A percentile compares a stretch with the other conserved stretches of the same genome.
These are phyloP conservation scores for Taurulus bubalis DNA, from an alignment of 2,113 vertebrate species.

Conservation along the genomic window DNA sequence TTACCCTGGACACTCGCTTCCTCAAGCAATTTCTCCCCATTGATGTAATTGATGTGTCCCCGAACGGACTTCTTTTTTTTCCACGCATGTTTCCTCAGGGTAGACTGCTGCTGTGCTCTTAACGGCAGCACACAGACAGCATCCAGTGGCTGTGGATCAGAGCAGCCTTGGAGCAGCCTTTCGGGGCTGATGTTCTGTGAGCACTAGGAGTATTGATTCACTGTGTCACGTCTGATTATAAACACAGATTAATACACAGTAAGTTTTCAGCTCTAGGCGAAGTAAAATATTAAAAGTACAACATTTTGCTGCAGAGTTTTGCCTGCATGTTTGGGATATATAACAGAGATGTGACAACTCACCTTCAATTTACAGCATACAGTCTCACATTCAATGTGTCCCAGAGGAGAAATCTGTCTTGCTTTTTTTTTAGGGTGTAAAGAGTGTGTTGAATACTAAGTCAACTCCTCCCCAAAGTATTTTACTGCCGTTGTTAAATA, in stretches of 20 bases:
- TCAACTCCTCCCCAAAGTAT: slow-evolving; percentile 13
- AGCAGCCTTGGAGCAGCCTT: slow-evolving; percentile 68
- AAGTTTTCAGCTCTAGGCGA: slow-evolving; percentile 56
- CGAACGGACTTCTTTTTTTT: slow-evolving; percentile 30
- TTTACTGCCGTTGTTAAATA: slow-evolving; percentile 22
- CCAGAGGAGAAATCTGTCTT: slow-evolving; percentile 33
- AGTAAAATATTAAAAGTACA: slow-evolving; percentile 43
- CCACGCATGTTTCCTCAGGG: slow-evolving; percentile 45
- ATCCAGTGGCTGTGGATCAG: slow-evolving; percentile 71
- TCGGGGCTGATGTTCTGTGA: slow-evolving; percentile 67
- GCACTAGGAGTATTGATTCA: slow-evolving; percentile 72
- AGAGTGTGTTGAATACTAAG: slow-evolving; percentile 41
- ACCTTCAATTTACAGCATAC: slow-evolving; percentile 47
- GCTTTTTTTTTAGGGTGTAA: slow-evolving; percentile 23
- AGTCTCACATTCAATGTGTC: slow-evolving; percentile 39
- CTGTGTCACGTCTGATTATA: slow-evolving; percentile 69
- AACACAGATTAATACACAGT: slow-evolving; percentile 77
- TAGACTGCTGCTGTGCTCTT: slow-evolving; percentile 42
- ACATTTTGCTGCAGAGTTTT: slow-evolving; percentile 38
- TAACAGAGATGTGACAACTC: slow-evolving; percentile 59
- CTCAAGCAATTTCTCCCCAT: slow-evolving; percentile 48
- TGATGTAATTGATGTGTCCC: slow-evolving; percentile 67
- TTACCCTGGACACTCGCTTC: slow-evolving; percentile 59
- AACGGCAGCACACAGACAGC: slow-evolving; percentile 40
- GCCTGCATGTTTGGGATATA: slow-evolving; percentile 38